Evolutionary conservation across 2,888 invertebrate genomes (phyloP).

Genomic region (Mythimna vitellina): DNA sequence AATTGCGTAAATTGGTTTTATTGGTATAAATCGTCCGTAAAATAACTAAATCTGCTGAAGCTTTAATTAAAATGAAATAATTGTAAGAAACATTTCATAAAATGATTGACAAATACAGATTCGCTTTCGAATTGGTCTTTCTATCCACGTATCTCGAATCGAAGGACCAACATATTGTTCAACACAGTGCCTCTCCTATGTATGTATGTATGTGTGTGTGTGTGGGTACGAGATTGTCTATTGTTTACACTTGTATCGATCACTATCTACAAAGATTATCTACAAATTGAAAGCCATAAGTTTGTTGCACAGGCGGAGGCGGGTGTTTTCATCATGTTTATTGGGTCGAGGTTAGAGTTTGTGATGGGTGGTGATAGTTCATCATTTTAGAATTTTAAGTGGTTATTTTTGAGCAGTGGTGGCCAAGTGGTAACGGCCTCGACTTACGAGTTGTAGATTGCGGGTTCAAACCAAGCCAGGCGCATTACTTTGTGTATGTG

Average conservation of each 20-base stretch:
- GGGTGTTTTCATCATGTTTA: slow-evolving; percentile 60
- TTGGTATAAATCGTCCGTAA: background rate
- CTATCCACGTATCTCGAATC: slow-evolving; percentile 18
- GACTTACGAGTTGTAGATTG: too few species aligned
- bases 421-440: too few species aligned
- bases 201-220: background rate
- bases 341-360: slow-evolving; percentile 60
- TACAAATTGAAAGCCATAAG: slow-evolving; percentile 66
- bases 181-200: slow-evolving; percentile 6
- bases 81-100: background rate
- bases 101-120: background rate
- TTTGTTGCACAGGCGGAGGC: slow-evolving; percentile 45
- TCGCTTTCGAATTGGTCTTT: slow-evolving; percentile 20
- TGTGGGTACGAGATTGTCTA: slow-evolving; percentile 48
- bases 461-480: too few species aligned
- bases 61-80: background rate
- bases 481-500: too few species aligned
- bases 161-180: slow-evolving; percentile 28
- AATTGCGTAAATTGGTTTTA: background rate
- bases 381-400: slow-evolving; percentile 26
- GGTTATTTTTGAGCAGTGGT: slow-evolving; percentile 24
- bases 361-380: slow-evolving; percentile 55
- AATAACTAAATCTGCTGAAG: background rate
- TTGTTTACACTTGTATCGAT: slow-evolving; percentile 66
- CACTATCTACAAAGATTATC: slow-evolving; percentile 61